These are phyloP conservation scores for Paralvinella palmiformis DNA, from an alignment of 1,140 invertebrate genomes.

Conservation along the genomic window DNA sequence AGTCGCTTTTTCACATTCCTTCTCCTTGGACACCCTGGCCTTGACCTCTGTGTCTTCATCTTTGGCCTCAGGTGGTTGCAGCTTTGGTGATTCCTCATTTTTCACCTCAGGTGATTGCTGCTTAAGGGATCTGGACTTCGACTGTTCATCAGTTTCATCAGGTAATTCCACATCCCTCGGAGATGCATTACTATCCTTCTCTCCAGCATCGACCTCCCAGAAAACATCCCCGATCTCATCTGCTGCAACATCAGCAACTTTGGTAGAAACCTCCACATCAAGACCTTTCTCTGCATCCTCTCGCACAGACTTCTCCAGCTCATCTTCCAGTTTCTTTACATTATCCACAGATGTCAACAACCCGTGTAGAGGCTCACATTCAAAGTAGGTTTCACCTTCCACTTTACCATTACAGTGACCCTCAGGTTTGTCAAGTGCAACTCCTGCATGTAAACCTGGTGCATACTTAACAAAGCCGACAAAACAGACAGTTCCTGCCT, in stretches of 20 bases:
- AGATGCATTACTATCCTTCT: too few species aligned
- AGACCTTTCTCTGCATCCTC: not conserved
- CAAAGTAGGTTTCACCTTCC: constrained; percentile 49
- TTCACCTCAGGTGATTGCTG: constrained; percentile 27
- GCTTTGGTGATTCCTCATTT: constrained; percentile 26
- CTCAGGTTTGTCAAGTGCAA: constrained; percentile 51
- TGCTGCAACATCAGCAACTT: too few species aligned
- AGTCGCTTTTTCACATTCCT: not conserved
- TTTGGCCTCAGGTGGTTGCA: constrained; percentile 22
- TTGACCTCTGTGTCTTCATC: not conserved
- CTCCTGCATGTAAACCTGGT: constrained; percentile 59
- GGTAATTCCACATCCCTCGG: too few species aligned
- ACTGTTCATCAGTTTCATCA: too few species aligned
- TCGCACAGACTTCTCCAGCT: not conserved
- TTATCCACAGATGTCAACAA: constrained; percentile 48
- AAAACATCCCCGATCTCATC: too few species aligned
- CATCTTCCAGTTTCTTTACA: constrained; percentile 20
- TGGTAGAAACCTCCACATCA: too few species aligned
- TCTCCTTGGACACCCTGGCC: constrained; percentile 8
- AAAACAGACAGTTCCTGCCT: constrained; percentile 75
- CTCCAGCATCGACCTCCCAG: too few species aligned
- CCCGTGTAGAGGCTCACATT: constrained; percentile 45
- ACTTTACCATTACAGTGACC: constrained; percentile 53
- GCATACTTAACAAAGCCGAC: constrained; percentile 87
- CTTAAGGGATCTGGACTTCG: constrained; percentile 2